Evolutionary conservation across 1,140 invertebrate genomes (phyloP), one percentile per base, ranked within the genome.

Genomic region (Eueides isabella): DNA sequence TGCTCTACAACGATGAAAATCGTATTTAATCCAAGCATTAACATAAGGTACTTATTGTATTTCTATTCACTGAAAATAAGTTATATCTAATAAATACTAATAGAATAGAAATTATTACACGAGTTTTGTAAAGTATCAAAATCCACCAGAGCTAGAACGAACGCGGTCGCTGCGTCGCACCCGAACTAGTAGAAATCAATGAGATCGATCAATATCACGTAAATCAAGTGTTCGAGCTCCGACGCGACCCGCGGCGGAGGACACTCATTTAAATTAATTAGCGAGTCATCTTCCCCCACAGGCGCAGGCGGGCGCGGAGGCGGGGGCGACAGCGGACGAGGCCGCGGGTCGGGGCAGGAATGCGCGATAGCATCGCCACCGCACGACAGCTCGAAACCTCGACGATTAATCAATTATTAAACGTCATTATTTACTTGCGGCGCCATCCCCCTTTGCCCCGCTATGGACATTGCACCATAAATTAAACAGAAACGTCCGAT

Each of bases 391-490:
- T 55, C 48, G 19, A 23, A 23, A 11, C 48, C 23, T 74, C 78
- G 75, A 72, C 82, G 76, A 89, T 89, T 87, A 89, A 90, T 90
- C 88, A 89, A 88, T 87, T 85, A 87, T 85, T 82, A 85, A 85
- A 85, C 82, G 88, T 90, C 85, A 86, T 90, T 85, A 90, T 86
- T 88, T 83, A 88, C 75, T 48, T 30, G 29, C 26, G 61, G 61
- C 61, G 61, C 61, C 61, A 26, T 9, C 73, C 41, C 55, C 63
- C 67, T 11, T 71, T 71, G 30, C 4, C 61, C 28, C 12, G 6
- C 28, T 11, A 55, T 55, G 71, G 55, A 69, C 28, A 33, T 23
- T 19, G 26, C 68, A 41, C 61, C 26, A 70, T 70, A 70, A 70
- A 70, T 70, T 41, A 70, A 30, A 70, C 55, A 61, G 35, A 67